Base-by-base conservation (phyloP, 1,140 invertebrate species). In the Spodoptera litura region DNA sequence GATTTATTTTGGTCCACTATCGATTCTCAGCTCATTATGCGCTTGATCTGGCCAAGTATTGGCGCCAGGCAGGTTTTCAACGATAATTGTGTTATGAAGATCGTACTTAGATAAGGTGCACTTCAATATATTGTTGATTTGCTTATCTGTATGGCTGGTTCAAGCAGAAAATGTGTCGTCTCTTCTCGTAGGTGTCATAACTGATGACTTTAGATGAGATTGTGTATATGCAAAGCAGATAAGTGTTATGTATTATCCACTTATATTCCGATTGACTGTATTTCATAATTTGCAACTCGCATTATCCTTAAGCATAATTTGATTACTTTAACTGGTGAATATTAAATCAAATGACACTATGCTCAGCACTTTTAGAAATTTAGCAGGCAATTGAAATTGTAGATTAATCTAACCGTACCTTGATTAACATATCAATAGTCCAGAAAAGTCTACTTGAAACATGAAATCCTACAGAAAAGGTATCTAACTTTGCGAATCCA, bases 11-110 rank as follows among this genome's bases (percentile, higher is more conserved):
- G 13, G 49, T 25, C 49, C 13, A 25, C 59, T 51, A 53, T 64
- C 73, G 58, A 75, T 75, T 75, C 58, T 75, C 58, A 70, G 66
- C 55, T 59, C 53, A 56, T 73, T 73, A 73, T 71, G 27, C 49
- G 66, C 25, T 8, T 20, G 53, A 55, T 73, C 35, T 59, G 27
- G 73, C 53, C 53, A 9, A 13, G 51, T 75, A 15, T 64, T 62
- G 59, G 73, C 73, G 73, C 73, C 59, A 62, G 55, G 15, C 71
- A 59, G 58, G 38, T 74, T 74, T 61, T 61, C 38, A 61, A 61
- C 38, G 20, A 59, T 61, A 59, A 51, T 74, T 51, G 71, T 70
- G 49, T 70, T 70, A 70, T 53, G 66, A 70, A 52, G 66, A 70
- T 70, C 49, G 20, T 0, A 31, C 49, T 70, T 0, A 9, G 66